phyloP scores from a whole-genome alignment of 1,140 invertebrate genomes.

The Varroa destructor region DNA sequence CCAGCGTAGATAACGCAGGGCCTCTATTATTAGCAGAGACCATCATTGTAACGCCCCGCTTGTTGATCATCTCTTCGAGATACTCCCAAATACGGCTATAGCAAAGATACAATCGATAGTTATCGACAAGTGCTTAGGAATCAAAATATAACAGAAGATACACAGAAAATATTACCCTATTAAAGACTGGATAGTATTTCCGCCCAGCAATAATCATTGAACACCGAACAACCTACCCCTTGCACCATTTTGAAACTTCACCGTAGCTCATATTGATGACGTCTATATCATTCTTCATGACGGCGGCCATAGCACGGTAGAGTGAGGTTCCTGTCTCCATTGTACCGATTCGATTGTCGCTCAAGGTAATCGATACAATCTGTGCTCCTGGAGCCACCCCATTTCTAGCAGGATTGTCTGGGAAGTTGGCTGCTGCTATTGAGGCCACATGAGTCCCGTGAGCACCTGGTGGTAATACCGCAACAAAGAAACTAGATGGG shows the following conservation, averaged over 20 bases:
- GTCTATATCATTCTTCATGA: constrained; percentile 49
- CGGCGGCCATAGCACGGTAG: constrained; percentile 55
- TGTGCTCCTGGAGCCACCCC: constrained; percentile 92
- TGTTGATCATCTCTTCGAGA: constrained; percentile 77
- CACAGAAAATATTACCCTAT: constrained; percentile 7
- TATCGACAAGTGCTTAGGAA: too few species aligned
- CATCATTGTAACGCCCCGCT: constrained; percentile 80
- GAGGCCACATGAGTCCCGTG: constrained; percentile 95
- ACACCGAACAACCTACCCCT: constrained; percentile 53
- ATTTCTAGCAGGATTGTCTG: constrained; percentile 73
- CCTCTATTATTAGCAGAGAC: constrained; percentile 87
- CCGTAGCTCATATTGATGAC: constrained; percentile 98
- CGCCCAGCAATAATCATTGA: too few species aligned
- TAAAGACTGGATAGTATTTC: constrained; percentile 23
- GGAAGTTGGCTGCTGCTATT: constrained; percentile 82
- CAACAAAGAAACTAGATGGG: not conserved
- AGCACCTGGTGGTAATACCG: constrained; percentile 48
- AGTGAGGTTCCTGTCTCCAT: constrained; percentile 94
- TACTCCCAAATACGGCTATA: constrained; percentile 63
- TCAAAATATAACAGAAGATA: constrained; percentile 22
- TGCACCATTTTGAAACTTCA: constrained; percentile 76
- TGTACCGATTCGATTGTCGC: constrained; percentile 66
- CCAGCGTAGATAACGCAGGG: constrained; percentile 77
- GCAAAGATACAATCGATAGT: constrained; percentile 33
- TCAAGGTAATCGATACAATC: constrained; percentile 81